Evolutionary conservation across 1,140 invertebrate species (phyloP).

Genomic region (Triops cancriformis): DNA sequence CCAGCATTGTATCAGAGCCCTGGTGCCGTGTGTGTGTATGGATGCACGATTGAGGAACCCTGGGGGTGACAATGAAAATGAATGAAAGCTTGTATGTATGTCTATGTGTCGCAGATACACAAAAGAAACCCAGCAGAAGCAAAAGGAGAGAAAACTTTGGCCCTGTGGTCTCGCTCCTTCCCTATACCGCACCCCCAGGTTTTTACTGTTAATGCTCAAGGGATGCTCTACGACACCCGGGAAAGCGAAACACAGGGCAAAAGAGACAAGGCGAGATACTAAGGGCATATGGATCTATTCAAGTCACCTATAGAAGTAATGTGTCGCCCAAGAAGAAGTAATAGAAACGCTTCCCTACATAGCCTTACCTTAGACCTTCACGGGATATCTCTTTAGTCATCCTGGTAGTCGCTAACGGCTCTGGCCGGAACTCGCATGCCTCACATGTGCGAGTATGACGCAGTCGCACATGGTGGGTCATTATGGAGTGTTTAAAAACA

Average conservation of each 20-base stretch:
- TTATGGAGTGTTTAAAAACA: too few relatives aligned
- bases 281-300: not conserved
- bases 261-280: not conserved
- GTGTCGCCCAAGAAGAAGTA: not conserved
- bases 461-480: not conserved
- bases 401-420: too few relatives aligned
- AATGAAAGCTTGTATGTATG: not conserved
- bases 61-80: slow-evolving; percentile 10
- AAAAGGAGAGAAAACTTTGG: not conserved
- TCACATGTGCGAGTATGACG: not conserved
- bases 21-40: not conserved
- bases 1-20: not conserved
- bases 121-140: not conserved
- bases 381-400: not conserved
- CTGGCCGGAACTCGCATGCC: not conserved
- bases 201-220: not conserved
- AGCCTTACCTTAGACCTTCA: not conserved
- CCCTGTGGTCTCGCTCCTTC: too few relatives aligned
- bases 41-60: not conserved
- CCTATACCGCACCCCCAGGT: not conserved
- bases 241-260: not conserved
- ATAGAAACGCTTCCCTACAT: not conserved
- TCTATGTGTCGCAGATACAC: not conserved
- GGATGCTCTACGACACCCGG: not conserved
- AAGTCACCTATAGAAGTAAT: not conserved